Evolutionary conservation across 1,140 invertebrate species (phyloP), one percentile per base, ranked within the genome.

Genomic region (Pseudobourletiella spinata): DNA sequence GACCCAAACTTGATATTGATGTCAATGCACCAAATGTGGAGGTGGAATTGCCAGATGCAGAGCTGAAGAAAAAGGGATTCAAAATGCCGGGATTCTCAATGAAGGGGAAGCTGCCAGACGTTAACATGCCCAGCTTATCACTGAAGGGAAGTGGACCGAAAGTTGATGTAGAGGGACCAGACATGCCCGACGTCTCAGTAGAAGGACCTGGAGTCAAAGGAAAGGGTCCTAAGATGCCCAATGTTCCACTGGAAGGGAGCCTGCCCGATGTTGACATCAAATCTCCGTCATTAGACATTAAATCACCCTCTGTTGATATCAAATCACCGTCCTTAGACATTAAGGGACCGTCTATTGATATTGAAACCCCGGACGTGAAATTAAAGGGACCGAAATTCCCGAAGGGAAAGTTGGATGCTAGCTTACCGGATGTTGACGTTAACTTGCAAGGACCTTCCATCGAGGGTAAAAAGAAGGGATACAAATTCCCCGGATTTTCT

Each of bases 311-410:
- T n/a, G n/a, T n/a, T n/a, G n/a, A n/a, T n/a, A n/a, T n/a, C n/a
- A n/a, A n/a, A n/a, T n/a, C n/a, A n/a, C n/a, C n/a, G n/a, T n/a
- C n/a, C n/a, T n/a, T n/a, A 18, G 14, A 6, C 22, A 3, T 28
- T 44, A 16, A 28, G 39, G 14, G 24, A 24, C 50, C 48, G 6
- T 39, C 32, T 57, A 29, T 44, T 8, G 30, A 46, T 39, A 28
- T 62, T 20, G 42, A 30, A 25, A 25, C 50, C 54, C 59, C 64
- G 30, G 64, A 65, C 15, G 56, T 57, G 30, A 61, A 52, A 57
- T 51, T n/a, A n/a, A n/a, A n/a, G n/a, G n/a, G n/a, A n/a, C n/a
- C n/a, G 32, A 39, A 39, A 11, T n/a, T 39, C 32, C 32, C 32
- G n/a, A 39, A 39, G n/a, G 32, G 8, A 8, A n/a, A 39, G 8